Evolutionary conservation across 2,113 vertebrate genomes (phyloP).

Genomic region (Poecile atricapillus): DNA sequence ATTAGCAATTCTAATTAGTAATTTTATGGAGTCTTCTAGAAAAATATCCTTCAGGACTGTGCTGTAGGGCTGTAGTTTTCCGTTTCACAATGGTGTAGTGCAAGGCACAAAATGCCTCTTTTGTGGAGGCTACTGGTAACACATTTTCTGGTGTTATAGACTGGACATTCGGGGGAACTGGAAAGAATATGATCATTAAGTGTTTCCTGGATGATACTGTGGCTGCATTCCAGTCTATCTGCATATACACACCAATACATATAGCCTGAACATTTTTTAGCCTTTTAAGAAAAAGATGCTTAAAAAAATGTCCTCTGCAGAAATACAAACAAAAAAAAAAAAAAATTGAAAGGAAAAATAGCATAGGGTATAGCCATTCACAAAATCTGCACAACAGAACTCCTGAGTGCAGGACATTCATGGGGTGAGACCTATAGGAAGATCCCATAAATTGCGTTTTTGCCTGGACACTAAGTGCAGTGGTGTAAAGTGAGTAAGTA

Average conservation of each 20-base stretch:
- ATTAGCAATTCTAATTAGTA: not conserved
- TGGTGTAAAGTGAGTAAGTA: fast-evolving
- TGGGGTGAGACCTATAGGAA: not conserved
- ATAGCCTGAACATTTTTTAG: not conserved
- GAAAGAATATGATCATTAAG: not conserved
- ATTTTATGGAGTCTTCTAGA: not conserved
- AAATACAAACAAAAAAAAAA: not conserved
- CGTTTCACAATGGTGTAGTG: not conserved
- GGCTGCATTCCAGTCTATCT: not conserved
- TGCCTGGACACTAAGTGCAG: not conserved
- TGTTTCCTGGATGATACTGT: not conserved
- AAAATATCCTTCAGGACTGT: not conserved
- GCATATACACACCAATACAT: fast-evolving
- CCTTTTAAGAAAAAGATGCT: not conserved
- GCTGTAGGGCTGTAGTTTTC: not conserved
- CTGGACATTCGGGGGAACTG: not conserved
- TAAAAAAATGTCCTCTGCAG: not conserved
- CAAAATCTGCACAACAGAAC: not conserved
- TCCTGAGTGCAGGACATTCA: not conserved
- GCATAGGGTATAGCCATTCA: not conserved
- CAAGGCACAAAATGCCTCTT: not conserved
- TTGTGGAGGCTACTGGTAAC: not conserved
- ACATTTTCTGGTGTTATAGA: not conserved
- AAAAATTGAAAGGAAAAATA: not conserved
- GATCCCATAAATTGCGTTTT: not conserved